Percentiles rank a stretch among this genome's conserved stretches.
Conservation (phyloP, 2,888 invertebrate genomes). For the Teleogryllus oceanicus region DNA sequence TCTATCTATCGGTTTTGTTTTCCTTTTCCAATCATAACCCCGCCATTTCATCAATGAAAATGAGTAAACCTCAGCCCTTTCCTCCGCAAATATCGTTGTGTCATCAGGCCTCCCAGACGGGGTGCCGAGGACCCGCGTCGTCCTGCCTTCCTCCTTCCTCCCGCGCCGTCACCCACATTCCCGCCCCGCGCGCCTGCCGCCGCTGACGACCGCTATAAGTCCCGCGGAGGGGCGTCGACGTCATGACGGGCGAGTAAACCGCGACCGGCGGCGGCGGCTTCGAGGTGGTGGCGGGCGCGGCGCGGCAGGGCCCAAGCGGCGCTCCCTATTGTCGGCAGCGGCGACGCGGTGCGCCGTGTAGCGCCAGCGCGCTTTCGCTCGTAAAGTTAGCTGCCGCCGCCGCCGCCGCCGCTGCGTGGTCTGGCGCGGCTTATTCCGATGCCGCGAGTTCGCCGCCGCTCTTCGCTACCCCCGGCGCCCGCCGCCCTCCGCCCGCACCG, state of each 20-base stretch:
- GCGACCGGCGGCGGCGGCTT: neutral
- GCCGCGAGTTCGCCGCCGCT: neutral
- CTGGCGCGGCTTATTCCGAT: neutral
- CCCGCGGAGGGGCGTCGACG: neutral
- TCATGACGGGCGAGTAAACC: neutral
- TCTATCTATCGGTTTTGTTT: too few relatives aligned
- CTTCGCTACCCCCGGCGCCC: neutral
- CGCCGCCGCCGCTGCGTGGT: neutral
- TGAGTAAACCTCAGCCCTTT: too few relatives aligned
- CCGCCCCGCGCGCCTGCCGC: neutral
- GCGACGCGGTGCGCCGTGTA: slow-evolving; percentile 6
- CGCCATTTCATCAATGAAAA: too few relatives aligned
- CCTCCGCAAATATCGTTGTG: too few relatives aligned
- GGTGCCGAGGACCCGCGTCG: neutral
- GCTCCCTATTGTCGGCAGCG: neutral
- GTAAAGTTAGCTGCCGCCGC: neutral
- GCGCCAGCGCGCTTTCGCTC: slow-evolving; percentile 5
- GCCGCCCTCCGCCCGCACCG: neutral
- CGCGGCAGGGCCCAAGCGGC: neutral
- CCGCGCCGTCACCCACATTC: neutral
- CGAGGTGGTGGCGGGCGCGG: neutral
- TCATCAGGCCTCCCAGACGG: too few relatives aligned
- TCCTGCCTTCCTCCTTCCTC: neutral
- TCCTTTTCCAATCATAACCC: too few relatives aligned
- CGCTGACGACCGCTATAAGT: slow-evolving; percentile 1